Base-by-base conservation (phyloP, 1,140 invertebrate species). In the Bombus confusus region DNA sequence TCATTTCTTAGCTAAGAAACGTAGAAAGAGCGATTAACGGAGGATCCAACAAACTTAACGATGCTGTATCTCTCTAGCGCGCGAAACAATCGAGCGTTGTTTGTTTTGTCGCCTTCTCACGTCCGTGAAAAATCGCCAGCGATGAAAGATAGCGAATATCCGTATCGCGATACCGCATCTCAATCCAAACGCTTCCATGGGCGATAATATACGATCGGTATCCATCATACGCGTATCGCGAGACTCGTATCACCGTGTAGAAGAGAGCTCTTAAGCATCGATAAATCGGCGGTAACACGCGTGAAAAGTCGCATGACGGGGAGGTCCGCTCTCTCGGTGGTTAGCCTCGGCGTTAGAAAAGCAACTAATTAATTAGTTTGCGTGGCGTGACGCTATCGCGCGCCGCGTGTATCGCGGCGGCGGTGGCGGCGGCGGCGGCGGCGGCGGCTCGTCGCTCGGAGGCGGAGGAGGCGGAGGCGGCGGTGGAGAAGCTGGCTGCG, bases 281-380 rank as follows among this genome's bases (percentile, higher is more conserved):
- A 62, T n/a, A 59, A 68, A 68, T 68, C 64, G 34, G 31, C 8
- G 34, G 22, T 22, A 37, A 37, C 34, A 25, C 18, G 22, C 13
- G 31, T 15, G 25, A 39, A 43, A 73, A 31, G 71, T 31, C 47
- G 69, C 39, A 8, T 43, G 52, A 41, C 34, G 59, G 37, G 62
- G 47, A 64, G 64, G 82, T 84, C 62, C 69, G 37, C 37, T n/a
- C 39, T 71, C 22, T 80, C 64, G 52, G 59, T 59, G 85, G 87
- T 91, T 86, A 87, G 52, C 71, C 80, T 76, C 62, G 80, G 87
- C 83, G 89, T 85, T 90, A 90, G 89, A 90, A 90, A 90, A 93
- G 89, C 89, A 91, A 91, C 91, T 93, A 93, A 93, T 94, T 94
- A 93, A 94, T 95, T 94, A 92, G 92, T 93, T 93, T 92, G 91